phyloP scores from a whole-genome alignment of 2,888 invertebrate species.

The Neocrepidodera transversa region DNA sequence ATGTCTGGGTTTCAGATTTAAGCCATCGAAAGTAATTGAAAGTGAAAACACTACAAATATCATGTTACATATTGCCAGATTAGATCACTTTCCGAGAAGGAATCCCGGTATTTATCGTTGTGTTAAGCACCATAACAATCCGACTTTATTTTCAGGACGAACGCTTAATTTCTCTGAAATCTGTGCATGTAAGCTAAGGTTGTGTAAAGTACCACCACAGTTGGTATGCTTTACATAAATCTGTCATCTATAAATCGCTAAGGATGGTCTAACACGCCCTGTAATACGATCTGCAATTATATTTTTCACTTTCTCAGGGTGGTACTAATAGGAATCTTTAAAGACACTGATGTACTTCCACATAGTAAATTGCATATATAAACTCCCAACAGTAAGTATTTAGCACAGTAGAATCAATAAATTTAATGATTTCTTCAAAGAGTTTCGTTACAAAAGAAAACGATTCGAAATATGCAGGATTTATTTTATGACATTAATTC shows the following conservation, averaged over 20 bases:
- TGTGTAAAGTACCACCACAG: slow-evolving; percentile 13
- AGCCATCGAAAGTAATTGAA: slow-evolving; percentile 9
- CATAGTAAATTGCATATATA: too few species aligned
- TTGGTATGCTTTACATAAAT: slow-evolving; percentile 10
- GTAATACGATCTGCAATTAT: slow-evolving; percentile 7
- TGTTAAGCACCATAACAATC: slow-evolving; percentile 17
- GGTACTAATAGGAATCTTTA: slow-evolving; percentile 1
- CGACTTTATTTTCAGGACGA: slow-evolving; percentile 17
- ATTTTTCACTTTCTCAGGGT: slow-evolving; percentile 12
- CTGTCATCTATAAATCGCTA: slow-evolving; percentile 14
- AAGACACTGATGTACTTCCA: too few species aligned
- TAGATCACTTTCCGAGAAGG: slow-evolving; percentile 11
- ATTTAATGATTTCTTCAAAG: too few species aligned
- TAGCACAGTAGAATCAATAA: too few species aligned
- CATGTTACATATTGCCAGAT: slow-evolving; percentile 20
- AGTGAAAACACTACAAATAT: slow-evolving; percentile 24
- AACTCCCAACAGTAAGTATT: too few species aligned
- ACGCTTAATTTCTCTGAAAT: slow-evolving; percentile 18
- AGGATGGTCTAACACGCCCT: slow-evolving; percentile 8
- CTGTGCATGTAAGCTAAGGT: slow-evolving; percentile 20
- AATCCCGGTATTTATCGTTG: slow-evolving; percentile 19
- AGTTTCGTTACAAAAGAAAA: too few species aligned
- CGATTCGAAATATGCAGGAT: too few species aligned
- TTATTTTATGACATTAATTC: too few species aligned
- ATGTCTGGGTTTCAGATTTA: slow-evolving; percentile 12